Conservation (phyloP, 2,113 vertebrate species). For the Heptranchias perlo region DNA sequence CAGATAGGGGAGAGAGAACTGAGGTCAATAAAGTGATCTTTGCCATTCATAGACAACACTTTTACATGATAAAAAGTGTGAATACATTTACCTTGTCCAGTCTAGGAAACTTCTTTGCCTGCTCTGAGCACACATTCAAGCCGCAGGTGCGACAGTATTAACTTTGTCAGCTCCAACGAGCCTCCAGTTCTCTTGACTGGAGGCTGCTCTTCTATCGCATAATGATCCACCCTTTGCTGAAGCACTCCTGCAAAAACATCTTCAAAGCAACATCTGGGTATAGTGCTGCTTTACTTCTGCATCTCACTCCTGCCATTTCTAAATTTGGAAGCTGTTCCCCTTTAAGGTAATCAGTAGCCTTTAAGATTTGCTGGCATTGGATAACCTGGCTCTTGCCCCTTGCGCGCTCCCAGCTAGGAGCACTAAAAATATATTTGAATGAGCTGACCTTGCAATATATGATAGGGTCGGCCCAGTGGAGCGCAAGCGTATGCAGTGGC, state of each 20-base stretch:
- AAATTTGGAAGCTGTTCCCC: not conserved
- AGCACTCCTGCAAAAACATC: not conserved
- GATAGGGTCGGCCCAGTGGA: not conserved
- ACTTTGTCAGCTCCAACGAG: not conserved
- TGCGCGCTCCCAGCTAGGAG: not conserved
- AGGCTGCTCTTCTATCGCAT: not conserved
- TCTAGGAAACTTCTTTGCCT: not conserved
- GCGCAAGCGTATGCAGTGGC: not conserved
- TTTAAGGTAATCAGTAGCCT: not conserved
- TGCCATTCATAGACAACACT: not conserved
- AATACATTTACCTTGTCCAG: not conserved
- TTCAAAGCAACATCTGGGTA: not conserved
- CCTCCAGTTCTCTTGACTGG: not conserved
- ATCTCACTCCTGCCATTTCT: not conserved
- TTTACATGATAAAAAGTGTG: not conserved
- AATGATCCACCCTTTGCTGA: not conserved
- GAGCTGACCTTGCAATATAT: not conserved
- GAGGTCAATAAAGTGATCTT: not conserved
- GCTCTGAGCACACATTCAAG: not conserved
- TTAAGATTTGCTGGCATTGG: not conserved
- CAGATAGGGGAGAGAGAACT: not conserved
- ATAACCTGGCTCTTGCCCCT: not conserved
- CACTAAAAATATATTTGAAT: not conserved
- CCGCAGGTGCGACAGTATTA: not conserved
- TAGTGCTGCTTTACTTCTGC: not conserved